Evolutionary conservation across 2,113 vertebrate genomes (phyloP), one percentile per base, ranked within the genome.

Genomic region (Crotalus viridis): DNA sequence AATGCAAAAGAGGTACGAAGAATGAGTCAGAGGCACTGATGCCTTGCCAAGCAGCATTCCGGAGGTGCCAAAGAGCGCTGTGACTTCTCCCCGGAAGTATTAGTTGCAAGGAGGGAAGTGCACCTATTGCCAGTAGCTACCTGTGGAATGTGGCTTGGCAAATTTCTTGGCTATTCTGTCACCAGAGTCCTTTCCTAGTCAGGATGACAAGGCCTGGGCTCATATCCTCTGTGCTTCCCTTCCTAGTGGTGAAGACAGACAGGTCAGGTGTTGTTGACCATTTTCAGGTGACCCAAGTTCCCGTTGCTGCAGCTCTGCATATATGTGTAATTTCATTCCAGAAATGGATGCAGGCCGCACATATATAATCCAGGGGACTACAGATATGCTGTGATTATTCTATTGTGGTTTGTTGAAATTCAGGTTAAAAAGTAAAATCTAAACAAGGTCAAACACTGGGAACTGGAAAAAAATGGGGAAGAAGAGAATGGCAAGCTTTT

Each of bases 11-110:
- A 87, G 61, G 91, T 4, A 33, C 1, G 91, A 28, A 69, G 39
- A 93, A 85, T 94, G 96, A 95, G 93, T 96, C 96, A 96, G 86
- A 93, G 92, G 13, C 15, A 19, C 85, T 51, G 33, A 91, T 92
- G 92, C 22, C 96, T 94, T 48, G 86, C 92, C 94, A 95, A 97
- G 95, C 95, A 91, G 39, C 95, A 96, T 96, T 96, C 96, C 96
- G 94, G 91, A 19, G 91, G 94, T 94, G 91, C 96, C 95, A 95
- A 95, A 87, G 90, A 92, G 10, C 54, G 1, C 92, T 93, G 87
- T 81, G 95, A 92, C 94, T 94, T 96, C 33, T 64, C 28, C 93
- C 95, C 87, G 90, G 94, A 96, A 97, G 94, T 74, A 93, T 95
- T 89, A 94, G 94, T 89, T 94, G 94, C 91, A 93, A 94, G 39